phyloP scores from a whole-genome alignment of 64 coral and sea anemone species.

The Acropora tenuis region DNA sequence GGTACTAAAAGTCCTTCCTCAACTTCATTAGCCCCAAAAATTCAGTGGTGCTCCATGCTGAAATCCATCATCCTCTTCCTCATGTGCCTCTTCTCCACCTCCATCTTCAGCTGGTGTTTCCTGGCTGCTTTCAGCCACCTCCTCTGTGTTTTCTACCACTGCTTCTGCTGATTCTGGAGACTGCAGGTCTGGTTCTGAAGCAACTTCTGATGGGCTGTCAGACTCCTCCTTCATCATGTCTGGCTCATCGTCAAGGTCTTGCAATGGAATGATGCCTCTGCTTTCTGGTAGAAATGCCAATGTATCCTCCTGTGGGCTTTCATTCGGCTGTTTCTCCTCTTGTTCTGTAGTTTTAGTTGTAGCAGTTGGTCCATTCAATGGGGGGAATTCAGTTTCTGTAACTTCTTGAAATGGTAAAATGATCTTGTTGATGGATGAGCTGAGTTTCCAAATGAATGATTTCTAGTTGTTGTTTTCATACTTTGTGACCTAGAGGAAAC shows the following conservation, averaged over 20 bases:
- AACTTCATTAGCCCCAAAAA: conserved; percentile 48
- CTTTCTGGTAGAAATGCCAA: too few relatives aligned
- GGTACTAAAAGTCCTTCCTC: conserved; percentile 63
- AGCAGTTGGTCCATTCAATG: conserved; percentile 20
- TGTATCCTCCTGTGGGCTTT: too few relatives aligned
- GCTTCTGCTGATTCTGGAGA: conserved; percentile 72
- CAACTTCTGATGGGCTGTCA: conserved; percentile 40
- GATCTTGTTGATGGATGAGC: conserved; percentile 62
- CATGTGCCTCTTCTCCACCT: too few relatives aligned
- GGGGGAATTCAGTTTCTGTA: not conserved
- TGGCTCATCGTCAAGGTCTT: conserved; percentile 92
- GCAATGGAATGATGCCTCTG: conserved; percentile 64
- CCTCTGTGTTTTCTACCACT: not conserved
- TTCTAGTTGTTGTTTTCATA: conserved; percentile 74
- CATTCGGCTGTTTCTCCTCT: conserved; percentile 25
- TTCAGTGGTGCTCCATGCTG: conserved; percentile 65
- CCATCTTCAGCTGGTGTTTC: not conserved
- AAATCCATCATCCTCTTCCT: too few relatives aligned
- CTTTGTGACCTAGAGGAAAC: conserved; percentile 78
- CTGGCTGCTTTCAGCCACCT: not conserved
- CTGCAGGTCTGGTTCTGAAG: conserved; percentile 63
- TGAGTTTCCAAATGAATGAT: conserved; percentile 31
- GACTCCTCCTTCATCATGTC: conserved; percentile 95
- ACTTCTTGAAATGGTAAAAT: conserved; percentile 34
- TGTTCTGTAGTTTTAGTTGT: not conserved